Conservation (phyloP, 92 coral and sea anemone species). For the Blastomussa wellsi region DNA sequence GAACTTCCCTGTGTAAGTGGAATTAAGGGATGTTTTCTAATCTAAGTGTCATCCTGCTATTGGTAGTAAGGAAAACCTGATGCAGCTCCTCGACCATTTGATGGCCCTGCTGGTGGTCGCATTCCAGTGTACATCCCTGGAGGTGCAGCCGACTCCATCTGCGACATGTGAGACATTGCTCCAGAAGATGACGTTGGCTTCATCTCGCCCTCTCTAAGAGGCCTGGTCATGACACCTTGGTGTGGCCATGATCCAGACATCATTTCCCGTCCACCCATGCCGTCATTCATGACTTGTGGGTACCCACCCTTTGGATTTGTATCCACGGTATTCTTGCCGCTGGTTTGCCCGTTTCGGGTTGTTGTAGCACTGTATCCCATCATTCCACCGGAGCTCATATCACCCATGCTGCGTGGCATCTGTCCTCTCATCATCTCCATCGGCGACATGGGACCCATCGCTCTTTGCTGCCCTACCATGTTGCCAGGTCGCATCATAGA, state of each 20-base stretch:
- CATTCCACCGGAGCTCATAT: constrained; percentile 64
- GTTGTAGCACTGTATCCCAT: constrained; percentile 60
- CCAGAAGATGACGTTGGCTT: constrained; percentile 17
- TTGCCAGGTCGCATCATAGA: constrained; percentile 73
- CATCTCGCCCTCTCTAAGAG: constrained; percentile 46
- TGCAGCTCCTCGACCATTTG: constrained; percentile 29
- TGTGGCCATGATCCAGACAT: constrained; percentile 48
- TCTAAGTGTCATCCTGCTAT: not conserved
- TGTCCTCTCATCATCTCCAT: constrained; percentile 53
- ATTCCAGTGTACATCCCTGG: constrained; percentile 60
- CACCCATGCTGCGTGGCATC: constrained; percentile 62
- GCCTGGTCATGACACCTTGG: constrained; percentile 32
- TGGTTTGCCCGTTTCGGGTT: constrained; percentile 52
- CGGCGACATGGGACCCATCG: constrained; percentile 41
- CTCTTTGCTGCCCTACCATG: constrained; percentile 55
- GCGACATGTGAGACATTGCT: constrained; percentile 16
- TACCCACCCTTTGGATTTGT: constrained; percentile 59
- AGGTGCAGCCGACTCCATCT: constrained; percentile 15
- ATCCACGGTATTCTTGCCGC: constrained; percentile 44
- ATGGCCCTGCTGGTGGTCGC: constrained; percentile 43
- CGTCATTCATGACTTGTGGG: constrained; percentile 65
- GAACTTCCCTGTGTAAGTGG: constrained; percentile 8
- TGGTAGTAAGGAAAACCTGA: constrained; percentile 62
- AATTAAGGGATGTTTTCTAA: constrained; percentile 5
- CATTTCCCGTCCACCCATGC: constrained; percentile 57